A percentile compares a stretch with the other conserved stretches of the same genome.
Evolutionary conservation across 2,888 invertebrate genomes (phyloP).

Genomic region (Ormyrus labotus): DNA sequence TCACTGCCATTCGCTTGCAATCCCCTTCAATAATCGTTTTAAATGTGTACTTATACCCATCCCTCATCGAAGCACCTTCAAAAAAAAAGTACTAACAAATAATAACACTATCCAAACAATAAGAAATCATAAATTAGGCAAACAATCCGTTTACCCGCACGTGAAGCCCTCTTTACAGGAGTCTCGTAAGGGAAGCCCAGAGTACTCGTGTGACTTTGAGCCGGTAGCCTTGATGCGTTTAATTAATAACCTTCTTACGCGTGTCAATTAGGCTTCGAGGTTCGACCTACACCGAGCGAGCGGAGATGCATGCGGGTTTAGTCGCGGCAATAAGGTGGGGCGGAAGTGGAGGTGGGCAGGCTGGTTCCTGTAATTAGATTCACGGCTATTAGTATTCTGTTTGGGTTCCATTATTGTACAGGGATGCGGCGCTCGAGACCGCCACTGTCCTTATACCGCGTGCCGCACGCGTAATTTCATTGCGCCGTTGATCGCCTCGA

Average conservation of each 20-base stretch:
- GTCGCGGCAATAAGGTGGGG: neutral
- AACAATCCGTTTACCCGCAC: neutral
- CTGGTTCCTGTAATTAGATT: conserved; percentile 62
- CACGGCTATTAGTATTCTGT: conserved; percentile 65
- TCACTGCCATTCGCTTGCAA: no score
- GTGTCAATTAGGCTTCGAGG: conserved; percentile 5
- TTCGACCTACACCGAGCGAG: neutral
- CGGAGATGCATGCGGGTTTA: no score
- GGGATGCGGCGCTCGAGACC: neutral
- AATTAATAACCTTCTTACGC: conserved; percentile 18
- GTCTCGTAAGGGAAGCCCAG: neutral
- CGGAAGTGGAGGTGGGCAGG: neutral
- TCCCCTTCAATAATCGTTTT: no score
- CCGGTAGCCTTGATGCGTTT: conserved; percentile 1
- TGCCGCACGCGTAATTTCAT: conserved; percentile 34
- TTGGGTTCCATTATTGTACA: conserved; percentile 60
- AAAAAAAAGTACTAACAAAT: neutral
- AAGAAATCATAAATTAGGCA: conserved; percentile 5
- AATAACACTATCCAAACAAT: conserved; percentile 13
- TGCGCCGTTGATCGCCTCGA: conserved; percentile 27
- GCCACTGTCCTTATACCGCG: conserved; percentile 24
- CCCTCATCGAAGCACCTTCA: neutral
- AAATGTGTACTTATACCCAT: neutral
- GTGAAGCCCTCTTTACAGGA: neutral
- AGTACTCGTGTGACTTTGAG: neutral